phyloP scores from a whole-genome alignment of 2,888 invertebrate genomes.

The Tetrapedia diversipes region DNA sequence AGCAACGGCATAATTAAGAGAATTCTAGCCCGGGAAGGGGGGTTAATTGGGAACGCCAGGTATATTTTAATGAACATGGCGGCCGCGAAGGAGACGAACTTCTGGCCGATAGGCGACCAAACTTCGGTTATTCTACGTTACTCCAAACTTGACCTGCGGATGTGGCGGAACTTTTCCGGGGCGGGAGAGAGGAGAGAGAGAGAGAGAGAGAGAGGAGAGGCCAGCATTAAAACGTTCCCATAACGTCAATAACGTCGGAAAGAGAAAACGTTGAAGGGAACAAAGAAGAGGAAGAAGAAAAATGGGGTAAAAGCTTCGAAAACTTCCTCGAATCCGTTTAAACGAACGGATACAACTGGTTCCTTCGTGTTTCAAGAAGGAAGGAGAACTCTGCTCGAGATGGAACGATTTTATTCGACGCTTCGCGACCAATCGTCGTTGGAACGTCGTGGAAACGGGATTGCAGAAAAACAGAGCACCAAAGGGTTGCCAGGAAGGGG shows the following conservation, averaged over 20 bases:
- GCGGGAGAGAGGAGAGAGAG: no score
- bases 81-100: slow-evolving; percentile 8
- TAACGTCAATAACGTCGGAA: no score
- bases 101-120: slow-evolving; percentile 4
- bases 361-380: slow-evolving; percentile 9
- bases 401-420: background rate
- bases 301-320: background rate
- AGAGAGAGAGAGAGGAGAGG: background rate
- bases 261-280: no score
- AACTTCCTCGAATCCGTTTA: slow-evolving; percentile 14
- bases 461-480: background rate
- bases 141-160: background rate
- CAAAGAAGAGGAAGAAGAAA: background rate
- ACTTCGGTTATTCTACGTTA: slow-evolving; percentile 24
- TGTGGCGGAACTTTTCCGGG: background rate
- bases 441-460: slow-evolving; percentile 7
- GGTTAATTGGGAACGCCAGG: slow-evolving; percentile 43
- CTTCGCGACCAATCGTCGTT: slow-evolving; percentile 15
- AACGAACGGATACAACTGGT: background rate
- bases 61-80: slow-evolving; percentile 45
- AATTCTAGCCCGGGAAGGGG: slow-evolving; percentile 34
- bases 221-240: no score
- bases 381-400: background rate
- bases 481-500: slow-evolving; percentile 9
- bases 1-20: slow-evolving; percentile 49